These are phyloP conservation scores for Romanogobio albipinnatus DNA, from an alignment of 2,113 vertebrate genomes.

Conservation along the genomic window DNA sequence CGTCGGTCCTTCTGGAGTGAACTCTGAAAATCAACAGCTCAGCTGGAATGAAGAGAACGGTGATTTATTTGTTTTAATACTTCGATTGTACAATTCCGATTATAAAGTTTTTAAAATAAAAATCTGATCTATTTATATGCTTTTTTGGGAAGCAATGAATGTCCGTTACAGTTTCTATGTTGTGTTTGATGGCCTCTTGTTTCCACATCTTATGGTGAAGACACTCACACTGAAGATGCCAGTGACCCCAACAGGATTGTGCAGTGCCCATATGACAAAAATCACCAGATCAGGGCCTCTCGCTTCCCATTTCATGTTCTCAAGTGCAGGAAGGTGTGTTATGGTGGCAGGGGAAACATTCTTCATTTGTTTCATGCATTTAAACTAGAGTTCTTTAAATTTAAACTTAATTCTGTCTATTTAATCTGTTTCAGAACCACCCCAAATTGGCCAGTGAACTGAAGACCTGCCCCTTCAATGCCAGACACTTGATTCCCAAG, in stretches of 20 bases:
- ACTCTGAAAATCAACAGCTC: not conserved
- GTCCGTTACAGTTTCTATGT: no score
- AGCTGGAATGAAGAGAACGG: conserved; percentile 23
- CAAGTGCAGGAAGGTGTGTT: conserved; percentile 87
- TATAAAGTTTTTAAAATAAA: no score
- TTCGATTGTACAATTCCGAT: not conserved
- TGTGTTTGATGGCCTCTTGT: not conserved
- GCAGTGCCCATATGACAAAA: conserved; percentile 87
- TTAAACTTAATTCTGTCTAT: not conserved
- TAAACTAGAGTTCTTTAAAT: no score
- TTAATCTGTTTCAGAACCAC: conserved; percentile 72
- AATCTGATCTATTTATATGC: no score
- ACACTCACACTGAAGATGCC: not conserved
- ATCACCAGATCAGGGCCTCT: conserved; percentile 83
- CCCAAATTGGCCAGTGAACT: conserved; percentile 73
- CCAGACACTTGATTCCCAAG: conserved; percentile 76
- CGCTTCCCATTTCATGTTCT: conserved; percentile 91
- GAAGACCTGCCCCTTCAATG: conserved; percentile 83
- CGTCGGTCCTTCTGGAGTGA: not conserved
- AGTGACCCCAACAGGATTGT: conserved; percentile 81
- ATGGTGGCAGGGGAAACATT: not conserved
- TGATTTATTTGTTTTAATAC: not conserved
- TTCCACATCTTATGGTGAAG: not conserved
- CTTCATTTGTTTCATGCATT: not conserved
- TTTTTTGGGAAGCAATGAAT: not conserved